Base-by-base conservation (phyloP, 2,888 invertebrate genomes). In the Junonia oenone region DNA sequence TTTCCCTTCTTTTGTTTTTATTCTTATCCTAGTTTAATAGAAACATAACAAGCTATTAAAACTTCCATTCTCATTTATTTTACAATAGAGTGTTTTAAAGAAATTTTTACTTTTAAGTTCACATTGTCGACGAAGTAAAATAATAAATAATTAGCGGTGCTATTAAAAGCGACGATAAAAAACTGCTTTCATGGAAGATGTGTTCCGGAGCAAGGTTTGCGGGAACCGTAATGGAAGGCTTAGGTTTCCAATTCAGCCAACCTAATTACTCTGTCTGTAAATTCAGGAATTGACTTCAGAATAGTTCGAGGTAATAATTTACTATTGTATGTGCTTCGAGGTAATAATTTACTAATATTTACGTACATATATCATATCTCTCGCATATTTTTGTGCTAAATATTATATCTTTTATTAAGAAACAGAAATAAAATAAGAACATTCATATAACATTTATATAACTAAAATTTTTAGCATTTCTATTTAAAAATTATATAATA, bases 201-300 rank as follows among this genome's bases (percentile, higher is more conserved):
- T 43, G 43, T 43, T 43, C 43, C 43, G 43, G 26, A 43, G 13
- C 43, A 22, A 43, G 43, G 43, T 43, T 43, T 52, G 55, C 38
- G 52, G 51, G 37, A 19, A 48, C 33, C 27, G 33, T 49, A 52
- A 58, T 37, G 48, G 48, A 58, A 55, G 49, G 38, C 52, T 56
- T 51, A 43, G 56, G 48, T 56, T 56, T 56, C 50, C 51, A 56
- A 53, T 53, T 56, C 38, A 51, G 47, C 38, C 47, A 51, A 54
- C 43, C 59, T 54, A 51, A 59, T 56, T 59, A 51, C 56, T 54
- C 59, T 43, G 33, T 37, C 37, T 26, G 51, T 43, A 51, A 55
- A 11, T 9, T 40, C 14, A 38, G 37, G 47, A 53, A 56, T 56
- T 56, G 56, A 59, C 51, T 59, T 43, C 53, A 26, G 33, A 54